Conservation (phyloP, 2,888 invertebrate genomes). For the Gibbula magus region DNA sequence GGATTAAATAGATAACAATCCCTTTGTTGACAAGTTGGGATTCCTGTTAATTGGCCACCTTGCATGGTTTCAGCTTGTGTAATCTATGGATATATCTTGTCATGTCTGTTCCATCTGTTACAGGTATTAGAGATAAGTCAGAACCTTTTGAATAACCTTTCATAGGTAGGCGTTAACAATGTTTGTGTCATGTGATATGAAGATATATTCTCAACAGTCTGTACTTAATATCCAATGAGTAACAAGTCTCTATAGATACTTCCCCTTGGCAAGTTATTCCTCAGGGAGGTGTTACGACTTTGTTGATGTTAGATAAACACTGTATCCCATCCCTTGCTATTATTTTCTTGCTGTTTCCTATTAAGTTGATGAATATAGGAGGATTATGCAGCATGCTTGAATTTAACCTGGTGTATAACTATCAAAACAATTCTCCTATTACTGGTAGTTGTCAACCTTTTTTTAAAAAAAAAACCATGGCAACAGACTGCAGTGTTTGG, state of each 20-base stretch:
- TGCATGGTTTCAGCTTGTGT: too few species aligned
- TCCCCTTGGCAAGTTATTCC: conserved; percentile 1
- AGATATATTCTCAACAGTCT: background rate
- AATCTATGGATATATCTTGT: too few species aligned
- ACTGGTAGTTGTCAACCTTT: background rate
- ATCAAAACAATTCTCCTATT: conserved; percentile 16
- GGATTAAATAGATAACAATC: too few species aligned
- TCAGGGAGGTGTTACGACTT: background rate
- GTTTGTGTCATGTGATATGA: too few species aligned
- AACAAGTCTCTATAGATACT: background rate
- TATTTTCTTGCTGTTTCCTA: background rate
- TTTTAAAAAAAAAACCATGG: background rate
- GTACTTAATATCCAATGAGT: background rate
- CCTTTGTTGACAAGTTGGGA: too few species aligned
- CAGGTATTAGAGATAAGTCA: too few species aligned
- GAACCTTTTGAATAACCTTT: too few species aligned
- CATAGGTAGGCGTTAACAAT: too few species aligned
- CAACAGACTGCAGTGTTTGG: conserved; percentile 3
- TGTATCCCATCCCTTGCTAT: background rate
- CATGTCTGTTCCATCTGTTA: too few species aligned
- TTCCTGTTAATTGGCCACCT: too few species aligned
- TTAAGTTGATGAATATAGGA: background rate
- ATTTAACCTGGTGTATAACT: background rate
- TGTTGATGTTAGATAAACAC: conserved; percentile 10
- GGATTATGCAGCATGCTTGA: conserved; percentile 6